These are phyloP conservation scores for Bombyx huttoni DNA, from an alignment of 2,888 invertebrate species.

Conservation along the genomic window DNA sequence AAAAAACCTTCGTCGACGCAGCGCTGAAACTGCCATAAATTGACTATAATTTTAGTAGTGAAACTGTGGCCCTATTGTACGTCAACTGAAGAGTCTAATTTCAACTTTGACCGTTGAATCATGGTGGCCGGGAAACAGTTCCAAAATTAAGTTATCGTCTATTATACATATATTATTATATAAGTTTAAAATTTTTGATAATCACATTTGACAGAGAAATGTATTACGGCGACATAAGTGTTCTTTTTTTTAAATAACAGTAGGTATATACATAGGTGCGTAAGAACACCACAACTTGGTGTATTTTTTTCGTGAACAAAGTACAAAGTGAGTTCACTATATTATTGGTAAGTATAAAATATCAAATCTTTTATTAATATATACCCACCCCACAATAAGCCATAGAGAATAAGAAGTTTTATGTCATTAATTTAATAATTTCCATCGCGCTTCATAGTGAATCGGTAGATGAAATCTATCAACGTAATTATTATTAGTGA, in stretches of 20 bases:
- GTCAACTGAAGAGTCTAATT: not conserved
- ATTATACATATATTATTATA: not conserved
- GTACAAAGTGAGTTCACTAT: conserved; percentile 27
- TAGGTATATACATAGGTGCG: not conserved
- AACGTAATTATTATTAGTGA: conserved; percentile 34
- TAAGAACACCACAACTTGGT: not conserved
- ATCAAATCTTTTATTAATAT: conserved; percentile 24
- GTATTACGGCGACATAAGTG: not conserved
- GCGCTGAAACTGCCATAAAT: not conserved
- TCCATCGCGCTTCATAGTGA: conserved; percentile 23
- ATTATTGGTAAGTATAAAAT: conserved; percentile 39
- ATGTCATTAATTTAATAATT: conserved; percentile 28
- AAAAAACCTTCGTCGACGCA: not conserved
- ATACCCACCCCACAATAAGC: conserved; percentile 36
- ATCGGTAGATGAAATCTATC: conserved; percentile 61
- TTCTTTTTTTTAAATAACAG: not conserved
- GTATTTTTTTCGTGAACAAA: conserved; percentile 20
- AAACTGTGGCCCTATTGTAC: not conserved
- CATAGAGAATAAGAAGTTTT: conserved; percentile 35
- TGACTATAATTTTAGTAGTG: not conserved
- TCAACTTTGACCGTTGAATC: not conserved
- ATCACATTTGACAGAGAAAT: not conserved
- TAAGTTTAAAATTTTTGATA: not conserved
- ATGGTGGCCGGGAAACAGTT: not conserved
- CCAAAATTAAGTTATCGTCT: not conserved